Base-by-base conservation (phyloP, 2,113 vertebrate genomes). In the Anas platyrhynchos region DNA sequence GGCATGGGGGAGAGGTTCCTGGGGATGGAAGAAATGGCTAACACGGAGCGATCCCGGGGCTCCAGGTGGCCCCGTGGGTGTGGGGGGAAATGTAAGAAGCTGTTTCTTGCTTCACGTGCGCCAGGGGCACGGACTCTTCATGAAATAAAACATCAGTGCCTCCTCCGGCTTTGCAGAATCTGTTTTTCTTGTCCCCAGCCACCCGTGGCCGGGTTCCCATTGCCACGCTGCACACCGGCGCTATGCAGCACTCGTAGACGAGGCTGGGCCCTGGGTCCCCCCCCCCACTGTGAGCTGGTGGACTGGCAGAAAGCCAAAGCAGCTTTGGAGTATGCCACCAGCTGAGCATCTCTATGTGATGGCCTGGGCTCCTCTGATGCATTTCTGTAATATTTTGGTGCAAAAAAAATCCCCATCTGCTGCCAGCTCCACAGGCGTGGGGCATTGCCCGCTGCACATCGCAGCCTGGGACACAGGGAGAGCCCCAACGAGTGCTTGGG, bases 201-300 rank as follows among this genome's bases (percentile, higher is more conserved):
- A 3, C 27, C 10, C 9, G 0, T 0, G 18, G 13, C 62, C 12
- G 10, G 50, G 58, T 73, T 41, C 48, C 50, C 12, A 5, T 31
- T 15, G 41, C 34, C 22, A 5, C 0, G 1, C 10, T 41, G 55
- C 44, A 16, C 26, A 4, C 11, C 5, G 48, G 2, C 3, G 38
- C 48, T 21, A 2, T 4, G 41, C 15, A 22, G 50, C 17, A 4
- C n/a, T 7, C 0, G 4, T 2, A 11, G 48, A 3, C 2, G 4
- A 12, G 38, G 63, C 41, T 13, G 2, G 36, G 72, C 44, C 31
- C 44, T 6, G 15, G 21, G 6, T 9, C 32, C 25, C 31, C 31
- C 31, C 14, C 44, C 16, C 3, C 21, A 9, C 21, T 0, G 32
- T 8, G 32, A 55, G 69, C 48, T 32, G 2, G 1, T 34, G 56